Percentiles rank a stretch among this genome's conserved stretches.
phyloP scores from a whole-genome alignment of 2,888 invertebrate genomes.

The Anthophora plumipes region DNA sequence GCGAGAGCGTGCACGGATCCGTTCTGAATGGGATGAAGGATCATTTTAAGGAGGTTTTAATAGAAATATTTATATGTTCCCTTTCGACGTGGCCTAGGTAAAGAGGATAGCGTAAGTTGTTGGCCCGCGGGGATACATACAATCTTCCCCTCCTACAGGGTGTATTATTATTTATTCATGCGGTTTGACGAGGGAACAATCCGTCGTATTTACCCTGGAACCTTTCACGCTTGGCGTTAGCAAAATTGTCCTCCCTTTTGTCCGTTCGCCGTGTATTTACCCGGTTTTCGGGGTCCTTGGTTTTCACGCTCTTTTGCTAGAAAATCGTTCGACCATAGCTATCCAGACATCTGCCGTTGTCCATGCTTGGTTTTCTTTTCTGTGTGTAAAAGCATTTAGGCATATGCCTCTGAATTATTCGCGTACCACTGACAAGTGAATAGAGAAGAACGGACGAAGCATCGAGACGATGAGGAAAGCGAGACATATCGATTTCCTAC shows the following conservation, averaged over 20 bases:
- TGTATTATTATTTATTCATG: slow-evolving; percentile 82
- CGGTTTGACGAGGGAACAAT: slow-evolving; percentile 82
- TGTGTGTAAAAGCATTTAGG: slow-evolving; percentile 13
- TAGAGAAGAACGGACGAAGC: neutral
- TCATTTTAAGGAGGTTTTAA: slow-evolving; percentile 78
- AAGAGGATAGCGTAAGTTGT: slow-evolving; percentile 19
- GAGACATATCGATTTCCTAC: neutral
- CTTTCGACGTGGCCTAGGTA: slow-evolving; percentile 54
- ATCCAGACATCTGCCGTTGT: slow-evolving; percentile 74
- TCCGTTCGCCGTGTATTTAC: slow-evolving; percentile 70
- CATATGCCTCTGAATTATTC: slow-evolving; percentile 39
- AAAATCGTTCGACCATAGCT: slow-evolving; percentile 70
- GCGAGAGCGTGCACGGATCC: slow-evolving; percentile 25
- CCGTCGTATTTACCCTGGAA: slow-evolving; percentile 72
- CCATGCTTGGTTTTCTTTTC: slow-evolving; percentile 8
- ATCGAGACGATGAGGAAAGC: neutral
- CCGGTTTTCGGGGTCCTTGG: slow-evolving; percentile 59
- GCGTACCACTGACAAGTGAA: slow-evolving; percentile 13
- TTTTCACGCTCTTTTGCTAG: slow-evolving; percentile 68
- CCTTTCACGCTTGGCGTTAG: slow-evolving; percentile 73
- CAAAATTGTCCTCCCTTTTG: slow-evolving; percentile 76
- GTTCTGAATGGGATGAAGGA: slow-evolving; percentile 65
- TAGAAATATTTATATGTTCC: slow-evolving; percentile 82
- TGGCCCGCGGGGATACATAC: slow-evolving; percentile 30
- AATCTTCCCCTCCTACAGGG: slow-evolving; percentile 60